These are phyloP conservation scores for Coelopa pilipes DNA, from an alignment of 2,888 invertebrate genomes.

Conservation along the genomic window DNA sequence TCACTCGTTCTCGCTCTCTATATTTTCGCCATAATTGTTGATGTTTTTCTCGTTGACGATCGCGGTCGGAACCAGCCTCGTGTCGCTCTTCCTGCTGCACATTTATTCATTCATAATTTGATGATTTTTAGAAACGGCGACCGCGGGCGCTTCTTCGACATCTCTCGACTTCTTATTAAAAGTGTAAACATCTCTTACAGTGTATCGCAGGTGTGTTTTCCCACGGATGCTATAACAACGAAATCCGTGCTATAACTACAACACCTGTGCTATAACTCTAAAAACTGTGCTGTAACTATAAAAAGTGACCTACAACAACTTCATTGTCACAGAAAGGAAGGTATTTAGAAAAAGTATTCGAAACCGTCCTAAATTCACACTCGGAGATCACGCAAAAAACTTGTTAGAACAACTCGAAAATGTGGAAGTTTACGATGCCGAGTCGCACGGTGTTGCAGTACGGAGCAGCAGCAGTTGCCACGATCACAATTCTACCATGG, in stretches of 20 bases:
- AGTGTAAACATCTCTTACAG: not conserved
- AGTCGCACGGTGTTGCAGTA: slow-evolving; percentile 50
- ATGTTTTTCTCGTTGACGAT: not conserved
- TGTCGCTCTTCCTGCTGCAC: not conserved
- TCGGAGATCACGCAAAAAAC: not conserved
- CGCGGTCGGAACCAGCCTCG: slow-evolving; percentile 9
- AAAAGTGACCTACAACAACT: not conserved
- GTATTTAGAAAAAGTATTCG: no score
- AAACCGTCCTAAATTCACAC: not conserved
- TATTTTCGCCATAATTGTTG: slow-evolving; percentile 10
- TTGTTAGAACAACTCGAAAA: slow-evolving; percentile 37
- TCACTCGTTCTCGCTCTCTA: not conserved
- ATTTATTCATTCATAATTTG: slow-evolving; percentile 24
- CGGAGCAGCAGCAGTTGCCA: slow-evolving; percentile 47
- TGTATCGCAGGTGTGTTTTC: not conserved
- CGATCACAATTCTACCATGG: slow-evolving; percentile 54
- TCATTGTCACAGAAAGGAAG: no score
- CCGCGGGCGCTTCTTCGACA: slow-evolving; percentile 12
- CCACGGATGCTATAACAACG: not conserved
- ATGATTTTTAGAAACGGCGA: slow-evolving; percentile 17
- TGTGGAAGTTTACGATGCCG: slow-evolving; percentile 53
- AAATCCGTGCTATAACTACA: not conserved
- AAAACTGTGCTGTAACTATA: not conserved
- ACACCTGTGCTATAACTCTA: not conserved
- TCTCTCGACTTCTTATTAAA: slow-evolving; percentile 3